Conservation (phyloP, 2,797 vertebrate species). For the Sebastiscus albofasciatus region DNA sequence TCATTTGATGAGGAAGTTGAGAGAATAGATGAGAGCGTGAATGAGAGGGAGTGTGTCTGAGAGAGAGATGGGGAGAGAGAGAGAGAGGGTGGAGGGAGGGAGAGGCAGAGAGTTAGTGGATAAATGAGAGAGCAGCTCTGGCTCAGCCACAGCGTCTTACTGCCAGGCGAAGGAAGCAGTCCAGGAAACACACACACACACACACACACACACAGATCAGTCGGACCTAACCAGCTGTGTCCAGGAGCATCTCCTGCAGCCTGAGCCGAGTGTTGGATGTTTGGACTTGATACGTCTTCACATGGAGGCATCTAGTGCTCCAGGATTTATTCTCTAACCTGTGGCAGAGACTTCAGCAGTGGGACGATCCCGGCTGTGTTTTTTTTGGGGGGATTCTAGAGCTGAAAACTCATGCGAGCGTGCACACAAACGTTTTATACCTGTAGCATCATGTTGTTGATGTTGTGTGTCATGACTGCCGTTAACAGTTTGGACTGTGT, state of each 20-base stretch:
- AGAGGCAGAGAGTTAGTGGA: slow-evolving; percentile 54
- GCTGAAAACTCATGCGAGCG: background rate
- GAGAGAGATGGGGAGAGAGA: slow-evolving; percentile 5
- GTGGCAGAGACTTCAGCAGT: slow-evolving; percentile 37
- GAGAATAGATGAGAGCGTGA: slow-evolving; percentile 19
- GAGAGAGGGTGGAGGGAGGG: background rate
- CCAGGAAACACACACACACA: slow-evolving; percentile 44
- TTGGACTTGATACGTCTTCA: slow-evolving; percentile 37
- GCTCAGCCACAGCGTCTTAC: slow-evolving; percentile 68
- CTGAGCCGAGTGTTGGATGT: slow-evolving; percentile 46
- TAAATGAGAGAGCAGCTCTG: slow-evolving; percentile 67
- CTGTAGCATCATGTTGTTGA: slow-evolving; percentile 38
- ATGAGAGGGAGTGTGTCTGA: slow-evolving; percentile 24
- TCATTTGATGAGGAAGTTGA: slow-evolving; percentile 34
- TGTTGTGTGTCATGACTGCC: background rate
- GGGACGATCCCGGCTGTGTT: slow-evolving; percentile 14
- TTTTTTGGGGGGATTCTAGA: background rate
- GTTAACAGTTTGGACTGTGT: slow-evolving; percentile 54
- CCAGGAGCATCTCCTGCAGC: slow-evolving; percentile 49
- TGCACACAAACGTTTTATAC: slow-evolving; percentile 11
- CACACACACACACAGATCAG: slow-evolving; percentile 22
- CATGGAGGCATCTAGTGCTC: slow-evolving; percentile 38
- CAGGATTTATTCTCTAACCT: slow-evolving; percentile 56
- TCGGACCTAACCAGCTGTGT: slow-evolving; percentile 32
- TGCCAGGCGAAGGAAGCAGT: slow-evolving; percentile 61